A percentile compares a stretch with the other conserved stretches of the same genome.
phyloP scores from a whole-genome alignment of 2,113 vertebrate genomes.

The Podilymbus podiceps region DNA sequence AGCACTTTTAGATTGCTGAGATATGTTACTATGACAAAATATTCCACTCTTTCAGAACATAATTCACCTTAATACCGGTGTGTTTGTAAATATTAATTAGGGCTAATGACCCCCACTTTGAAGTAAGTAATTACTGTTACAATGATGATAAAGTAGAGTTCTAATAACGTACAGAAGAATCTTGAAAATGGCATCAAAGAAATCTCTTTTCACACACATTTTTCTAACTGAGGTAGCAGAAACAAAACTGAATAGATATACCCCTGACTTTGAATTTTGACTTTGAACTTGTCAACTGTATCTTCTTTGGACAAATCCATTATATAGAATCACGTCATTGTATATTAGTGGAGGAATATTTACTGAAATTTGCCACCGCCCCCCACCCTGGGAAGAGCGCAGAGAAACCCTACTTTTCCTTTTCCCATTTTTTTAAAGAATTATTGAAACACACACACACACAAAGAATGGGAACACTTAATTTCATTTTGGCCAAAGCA shows the following conservation, averaged over 20 bases:
- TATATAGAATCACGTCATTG: neutral
- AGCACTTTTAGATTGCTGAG: neutral
- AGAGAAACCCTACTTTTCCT: neutral
- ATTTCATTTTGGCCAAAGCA: neutral
- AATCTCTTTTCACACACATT: neutral
- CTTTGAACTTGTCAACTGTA: neutral
- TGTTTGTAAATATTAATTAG: slow-evolving; percentile 1
- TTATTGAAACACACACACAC: neutral
- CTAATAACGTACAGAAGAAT: neutral
- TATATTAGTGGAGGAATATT: neutral
- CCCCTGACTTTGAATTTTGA: neutral
- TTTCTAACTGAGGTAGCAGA: neutral
- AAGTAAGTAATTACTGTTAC: neutral
- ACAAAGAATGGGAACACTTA: neutral
- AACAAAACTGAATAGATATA: neutral
- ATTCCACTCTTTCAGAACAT: neutral
- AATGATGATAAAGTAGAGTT: neutral
- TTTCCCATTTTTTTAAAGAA: neutral
- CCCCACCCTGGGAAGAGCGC: neutral
- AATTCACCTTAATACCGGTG: neutral
- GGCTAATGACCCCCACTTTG: neutral
- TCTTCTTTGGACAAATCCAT: neutral
- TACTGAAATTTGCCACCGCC: neutral
- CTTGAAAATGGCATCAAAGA: neutral
- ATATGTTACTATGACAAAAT: neutral